phyloP scores from a whole-genome alignment of 2,888 invertebrate genomes.

The Aphrophora alni region DNA sequence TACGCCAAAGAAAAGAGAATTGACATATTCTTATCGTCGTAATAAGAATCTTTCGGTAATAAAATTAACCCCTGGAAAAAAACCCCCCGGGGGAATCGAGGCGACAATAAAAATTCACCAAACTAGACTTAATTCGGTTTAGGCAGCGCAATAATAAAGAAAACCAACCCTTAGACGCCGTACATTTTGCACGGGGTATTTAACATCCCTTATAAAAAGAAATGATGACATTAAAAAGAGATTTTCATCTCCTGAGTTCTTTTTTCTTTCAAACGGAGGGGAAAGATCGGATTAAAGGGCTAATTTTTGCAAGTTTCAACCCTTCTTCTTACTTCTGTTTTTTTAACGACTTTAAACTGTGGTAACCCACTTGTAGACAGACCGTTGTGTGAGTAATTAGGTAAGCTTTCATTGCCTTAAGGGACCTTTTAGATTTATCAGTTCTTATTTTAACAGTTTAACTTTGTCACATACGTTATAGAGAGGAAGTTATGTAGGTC shows the following conservation, averaged over 20 bases:
- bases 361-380: neutral
- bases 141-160: constrained; percentile 41
- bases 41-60: constrained; percentile 30
- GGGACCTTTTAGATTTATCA: neutral
- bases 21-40: constrained; percentile 37
- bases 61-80: constrained; percentile 33
- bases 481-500: too few species aligned
- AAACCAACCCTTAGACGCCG: constrained; percentile 37
- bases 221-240: constrained; percentile 48
- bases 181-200: constrained; percentile 44
- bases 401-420: neutral
- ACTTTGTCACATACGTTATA: neutral
- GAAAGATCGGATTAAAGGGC: constrained; percentile 37
- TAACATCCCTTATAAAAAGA: constrained; percentile 43
- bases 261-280: constrained; percentile 21
- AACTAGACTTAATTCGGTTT: constrained; percentile 51
- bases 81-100: constrained; percentile 17
- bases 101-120: constrained; percentile 51
- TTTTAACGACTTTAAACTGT: neutral
- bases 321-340: constrained; percentile 23
- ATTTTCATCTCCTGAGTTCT: constrained; percentile 44
- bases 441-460: neutral
- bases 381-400: neutral
- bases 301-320: constrained; percentile 38
- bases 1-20: neutral